Conservation (phyloP, 2,113 vertebrate genomes). For the Platysternon megacephalum region DNA sequence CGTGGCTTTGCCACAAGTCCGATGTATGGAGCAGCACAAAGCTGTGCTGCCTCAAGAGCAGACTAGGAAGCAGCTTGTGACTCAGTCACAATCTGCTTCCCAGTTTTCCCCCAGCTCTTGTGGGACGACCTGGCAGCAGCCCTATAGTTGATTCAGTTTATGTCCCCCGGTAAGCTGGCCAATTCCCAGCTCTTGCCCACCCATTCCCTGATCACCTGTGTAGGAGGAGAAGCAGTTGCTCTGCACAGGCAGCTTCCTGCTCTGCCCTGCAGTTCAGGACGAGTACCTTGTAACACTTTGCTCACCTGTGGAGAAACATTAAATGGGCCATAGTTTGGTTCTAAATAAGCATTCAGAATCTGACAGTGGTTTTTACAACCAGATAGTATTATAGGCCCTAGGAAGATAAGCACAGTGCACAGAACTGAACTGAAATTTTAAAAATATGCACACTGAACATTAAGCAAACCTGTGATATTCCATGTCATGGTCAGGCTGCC, state of each 20-base stretch:
- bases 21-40: rapidly evolving
- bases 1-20: background rate
- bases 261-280: background rate
- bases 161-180: background rate
- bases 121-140: background rate
- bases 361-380: background rate
- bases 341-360: background rate
- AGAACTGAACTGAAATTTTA: background rate
- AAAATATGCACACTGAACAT: background rate
- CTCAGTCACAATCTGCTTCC: background rate
- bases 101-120: background rate
- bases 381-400: background rate
- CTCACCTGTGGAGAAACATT: background rate
- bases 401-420: background rate
- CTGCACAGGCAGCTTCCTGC: background rate
- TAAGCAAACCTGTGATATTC: background rate
- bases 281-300: background rate
- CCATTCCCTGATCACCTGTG: background rate
- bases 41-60: background rate
- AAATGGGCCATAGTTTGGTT: background rate
- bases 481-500: background rate
- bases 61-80: background rate
- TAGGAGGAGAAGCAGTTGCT: background rate
- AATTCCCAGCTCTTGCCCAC: background rate
- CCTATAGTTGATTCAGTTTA: background rate